phyloP scores from a whole-genome alignment of 2,113 vertebrate species.

The Coptodon rendalli region DNA sequence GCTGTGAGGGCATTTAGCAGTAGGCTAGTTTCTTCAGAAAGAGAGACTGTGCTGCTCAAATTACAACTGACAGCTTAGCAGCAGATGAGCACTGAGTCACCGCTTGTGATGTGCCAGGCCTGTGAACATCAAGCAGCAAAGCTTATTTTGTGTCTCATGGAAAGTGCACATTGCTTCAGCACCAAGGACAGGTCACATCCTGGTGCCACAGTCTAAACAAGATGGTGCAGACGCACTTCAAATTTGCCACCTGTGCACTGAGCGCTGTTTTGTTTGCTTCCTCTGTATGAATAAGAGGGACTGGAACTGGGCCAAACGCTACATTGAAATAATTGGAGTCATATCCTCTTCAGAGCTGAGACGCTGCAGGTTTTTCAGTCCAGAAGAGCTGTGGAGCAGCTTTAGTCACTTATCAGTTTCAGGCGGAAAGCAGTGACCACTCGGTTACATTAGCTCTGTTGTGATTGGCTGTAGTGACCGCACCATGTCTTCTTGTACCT shows the following conservation, averaged over 20 bases:
- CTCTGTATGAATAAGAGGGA: not conserved
- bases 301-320: not conserved
- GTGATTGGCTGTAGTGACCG: not conserved
- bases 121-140: conserved; percentile 2
- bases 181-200: conserved; percentile 39
- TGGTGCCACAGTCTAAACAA: not conserved
- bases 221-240: not conserved
- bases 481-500: not conserved
- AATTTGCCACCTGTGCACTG: not conserved
- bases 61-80: conserved; percentile 29
- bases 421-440: not conserved
- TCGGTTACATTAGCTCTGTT: not conserved
- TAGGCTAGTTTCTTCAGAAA: not conserved
- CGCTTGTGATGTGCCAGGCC: not conserved
- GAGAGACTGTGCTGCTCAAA: conserved; percentile 13
- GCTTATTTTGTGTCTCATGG: not conserved
- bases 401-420: not conserved
- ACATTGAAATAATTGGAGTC: not conserved
- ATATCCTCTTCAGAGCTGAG: not conserved
- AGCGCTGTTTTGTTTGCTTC: not conserved
- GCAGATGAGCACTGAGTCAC: conserved; percentile 29
- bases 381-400: not conserved
- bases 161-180: conserved; percentile 7
- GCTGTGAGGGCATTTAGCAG: conserved; percentile 18
- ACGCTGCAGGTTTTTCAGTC: not conserved